phyloP scores from a whole-genome alignment of 2,113 vertebrate species.

The Thermophis baileyi region DNA sequence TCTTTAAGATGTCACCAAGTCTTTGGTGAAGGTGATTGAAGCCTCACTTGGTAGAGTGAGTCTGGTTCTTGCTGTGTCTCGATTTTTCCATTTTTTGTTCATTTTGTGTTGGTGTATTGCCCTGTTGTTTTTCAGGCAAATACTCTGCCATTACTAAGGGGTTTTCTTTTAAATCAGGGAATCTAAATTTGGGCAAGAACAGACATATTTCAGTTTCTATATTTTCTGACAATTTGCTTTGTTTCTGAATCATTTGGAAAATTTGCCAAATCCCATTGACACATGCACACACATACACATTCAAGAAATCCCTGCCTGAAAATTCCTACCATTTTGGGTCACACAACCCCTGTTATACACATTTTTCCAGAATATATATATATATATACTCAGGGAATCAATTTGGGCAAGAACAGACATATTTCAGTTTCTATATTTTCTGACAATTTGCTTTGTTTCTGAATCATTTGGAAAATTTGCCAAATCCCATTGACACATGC shows the following conservation, averaged over 20 bases:
- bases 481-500: not conserved
- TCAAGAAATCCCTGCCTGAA: not conserved
- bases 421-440: not conserved
- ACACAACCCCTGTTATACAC: not conserved
- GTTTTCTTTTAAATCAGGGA: not conserved
- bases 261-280: not conserved
- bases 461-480: not conserved
- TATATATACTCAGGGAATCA: not conserved
- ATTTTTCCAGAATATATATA: not conserved
- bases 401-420: not conserved
- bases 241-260: not conserved
- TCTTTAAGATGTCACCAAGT: not conserved
- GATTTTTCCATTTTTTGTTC: not conserved
- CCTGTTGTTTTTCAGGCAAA: not conserved
- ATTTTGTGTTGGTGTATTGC: not conserved
- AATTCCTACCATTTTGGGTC: not conserved
- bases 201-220: not conserved
- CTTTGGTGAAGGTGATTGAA: not conserved
- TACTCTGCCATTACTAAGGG: not conserved
- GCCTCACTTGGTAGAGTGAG: not conserved
- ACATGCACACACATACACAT: not conserved
- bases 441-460: not conserved
- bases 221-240: not conserved
- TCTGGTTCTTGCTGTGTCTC: not conserved
- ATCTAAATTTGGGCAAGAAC: not conserved